Base-by-base conservation (phyloP, 2,888 invertebrate genomes). In the Itoplectis maculator region DNA sequence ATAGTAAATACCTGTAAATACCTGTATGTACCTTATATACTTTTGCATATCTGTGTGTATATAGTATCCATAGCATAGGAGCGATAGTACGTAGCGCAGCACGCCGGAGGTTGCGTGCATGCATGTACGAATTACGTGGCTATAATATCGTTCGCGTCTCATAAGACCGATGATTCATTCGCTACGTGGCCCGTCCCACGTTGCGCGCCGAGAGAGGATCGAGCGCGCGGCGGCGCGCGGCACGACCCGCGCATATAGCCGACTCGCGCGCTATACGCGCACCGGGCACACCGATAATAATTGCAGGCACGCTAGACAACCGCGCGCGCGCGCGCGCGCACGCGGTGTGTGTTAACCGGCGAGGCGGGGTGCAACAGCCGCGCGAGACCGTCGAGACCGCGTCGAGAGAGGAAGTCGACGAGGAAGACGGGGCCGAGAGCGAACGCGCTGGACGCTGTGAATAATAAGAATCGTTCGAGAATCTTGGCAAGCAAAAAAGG, bases 121-220 rank as follows among this genome's bases (percentile, higher is more conserved):
- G 68, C 74, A 74, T 69, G 68, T 74, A 79, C 74, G 79, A 79
- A 79, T 79, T 79, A 79, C 79, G 68, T 79, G 61, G 68, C 74
- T 74, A 74, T 63, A 79, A 69, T 79, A 79, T 79, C 74, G 79
- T 63, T 79, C 61, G 79, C 68, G 51, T 74, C 74, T 74, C 74
- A 74, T 79, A 79, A 79, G 63, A 80, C 74, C 79, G 79, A 80
- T 80, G 79, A 80, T 80, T 80, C 79, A 80, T 80, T 65, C 79
- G 79, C 74, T 79, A 51, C 68, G 42, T 69, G 63, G 69, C 74
- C 69, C 79, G 74, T 80, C 79, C 79, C 79, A 80, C 79, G 79
- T 80, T 63, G 75, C 63, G 40, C 29, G 29, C 54, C 23, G 76
- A 68, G 61, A 66, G 49, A 49, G 68, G 69, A 76, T 61, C 76